These are phyloP conservation scores for Allobates femoralis DNA, from an alignment of 2,797 vertebrate genomes.

Conservation along the genomic window DNA sequence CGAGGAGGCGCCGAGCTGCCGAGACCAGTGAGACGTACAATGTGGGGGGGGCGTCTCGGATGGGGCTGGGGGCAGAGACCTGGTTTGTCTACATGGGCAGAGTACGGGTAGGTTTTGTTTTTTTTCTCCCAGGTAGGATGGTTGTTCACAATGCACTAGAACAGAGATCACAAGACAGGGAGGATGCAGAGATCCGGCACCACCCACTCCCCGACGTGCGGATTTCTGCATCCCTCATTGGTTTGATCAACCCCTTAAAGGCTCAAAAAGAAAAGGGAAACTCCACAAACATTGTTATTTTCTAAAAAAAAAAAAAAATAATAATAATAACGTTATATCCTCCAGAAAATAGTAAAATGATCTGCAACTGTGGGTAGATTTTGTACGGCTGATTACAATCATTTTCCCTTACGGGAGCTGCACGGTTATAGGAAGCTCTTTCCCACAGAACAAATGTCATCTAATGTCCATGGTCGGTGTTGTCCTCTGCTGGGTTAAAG, in stretches of 20 bases:
- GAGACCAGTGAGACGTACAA: not conserved
- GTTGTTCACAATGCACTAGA: constrained; percentile 81
- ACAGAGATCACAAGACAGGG: constrained; percentile 79
- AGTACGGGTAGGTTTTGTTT: too few species aligned
- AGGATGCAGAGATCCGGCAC: constrained; percentile 83
- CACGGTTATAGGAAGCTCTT: not conserved
- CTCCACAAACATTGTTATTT: not conserved
- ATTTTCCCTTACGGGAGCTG: not conserved
- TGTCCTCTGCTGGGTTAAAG: too few species aligned
- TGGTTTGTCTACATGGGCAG: not conserved
- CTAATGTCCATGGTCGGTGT: not conserved
- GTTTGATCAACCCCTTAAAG: constrained; percentile 83
- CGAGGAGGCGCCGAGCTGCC: not conserved
- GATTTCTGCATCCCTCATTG: constrained; percentile 81
- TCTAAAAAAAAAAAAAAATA: not conserved
- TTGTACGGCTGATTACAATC: not conserved
- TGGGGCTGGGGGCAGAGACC: not conserved
- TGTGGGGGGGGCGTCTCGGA: not conserved
- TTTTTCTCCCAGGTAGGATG: constrained; percentile 76
- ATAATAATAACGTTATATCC: too few species aligned
- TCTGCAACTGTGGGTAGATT: not conserved
- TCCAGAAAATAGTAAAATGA: constrained; percentile 7
- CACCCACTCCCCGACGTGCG: constrained; percentile 69
- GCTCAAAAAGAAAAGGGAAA: constrained; percentile 43
- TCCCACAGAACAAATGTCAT: not conserved